Evolutionary conservation across 2,888 invertebrate species (phyloP).

Genomic region (Hypolimnas misippus): DNA sequence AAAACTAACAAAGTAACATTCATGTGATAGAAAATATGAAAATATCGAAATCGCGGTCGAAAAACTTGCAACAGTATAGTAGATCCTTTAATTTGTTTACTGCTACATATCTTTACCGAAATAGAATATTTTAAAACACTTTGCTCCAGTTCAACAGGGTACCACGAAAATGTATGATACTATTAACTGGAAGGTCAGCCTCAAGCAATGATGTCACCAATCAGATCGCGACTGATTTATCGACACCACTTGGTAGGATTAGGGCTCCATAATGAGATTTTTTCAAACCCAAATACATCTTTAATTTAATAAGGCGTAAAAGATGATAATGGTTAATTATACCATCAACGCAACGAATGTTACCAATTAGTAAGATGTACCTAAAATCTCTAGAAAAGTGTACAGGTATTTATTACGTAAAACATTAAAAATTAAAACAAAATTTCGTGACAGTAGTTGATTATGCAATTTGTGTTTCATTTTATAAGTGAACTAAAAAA

Average conservation of each 20-base stretch:
- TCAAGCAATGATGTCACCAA: slow-evolving; percentile 77
- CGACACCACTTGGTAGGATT: slow-evolving; percentile 67
- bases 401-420: too few relatives aligned
- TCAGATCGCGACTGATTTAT: slow-evolving; percentile 71
- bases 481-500: too few relatives aligned
- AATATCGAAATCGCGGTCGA: neutral
- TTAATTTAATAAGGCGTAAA: neutral
- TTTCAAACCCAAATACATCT: neutral
- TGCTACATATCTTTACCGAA: slow-evolving; percentile 51
- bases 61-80: slow-evolving; percentile 10
- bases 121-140: slow-evolving; percentile 62
- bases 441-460: too few relatives aligned
- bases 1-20: neutral
- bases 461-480: too few relatives aligned
- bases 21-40: neutral
- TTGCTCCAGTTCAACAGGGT: slow-evolving; percentile 59
- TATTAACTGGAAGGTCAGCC: slow-evolving; percentile 71
- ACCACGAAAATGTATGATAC: slow-evolving; percentile 67
- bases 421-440: too few relatives aligned
- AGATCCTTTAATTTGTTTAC: slow-evolving; percentile 20
- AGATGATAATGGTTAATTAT: too few relatives aligned
- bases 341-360: too few relatives aligned
- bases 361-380: too few relatives aligned
- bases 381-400: too few relatives aligned
- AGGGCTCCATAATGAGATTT: slow-evolving; percentile 49